Conservation (phyloP, 2,113 vertebrate genomes). For the Diadophis punctatus region DNA sequence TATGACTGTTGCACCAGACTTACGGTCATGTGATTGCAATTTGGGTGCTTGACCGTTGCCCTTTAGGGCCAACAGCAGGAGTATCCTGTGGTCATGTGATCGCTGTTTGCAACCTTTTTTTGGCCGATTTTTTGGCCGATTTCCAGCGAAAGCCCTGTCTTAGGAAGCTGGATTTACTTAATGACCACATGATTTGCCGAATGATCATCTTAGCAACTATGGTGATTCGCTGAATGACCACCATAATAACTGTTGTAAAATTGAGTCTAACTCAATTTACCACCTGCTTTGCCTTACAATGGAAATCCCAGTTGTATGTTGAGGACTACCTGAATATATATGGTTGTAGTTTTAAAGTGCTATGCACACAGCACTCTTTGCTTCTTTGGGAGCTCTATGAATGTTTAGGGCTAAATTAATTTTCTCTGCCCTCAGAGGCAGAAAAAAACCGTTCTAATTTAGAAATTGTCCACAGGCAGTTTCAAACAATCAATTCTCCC, state of each 20-base stretch:
- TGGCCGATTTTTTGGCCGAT: no score
- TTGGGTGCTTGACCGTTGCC: background rate
- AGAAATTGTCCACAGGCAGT: background rate
- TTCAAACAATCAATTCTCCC: background rate
- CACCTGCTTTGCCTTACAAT: background rate
- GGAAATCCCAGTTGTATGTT: background rate
- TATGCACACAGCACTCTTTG: background rate
- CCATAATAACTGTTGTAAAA: background rate
- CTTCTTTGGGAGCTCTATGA: background rate
- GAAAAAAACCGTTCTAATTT: background rate
- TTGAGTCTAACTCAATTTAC: background rate
- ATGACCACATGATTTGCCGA: background rate
- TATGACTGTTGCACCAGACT: background rate
- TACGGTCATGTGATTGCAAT: background rate
- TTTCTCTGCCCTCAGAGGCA: background rate
- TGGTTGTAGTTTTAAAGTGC: background rate
- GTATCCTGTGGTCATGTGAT: background rate
- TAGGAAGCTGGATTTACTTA: background rate
- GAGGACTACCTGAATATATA: background rate
- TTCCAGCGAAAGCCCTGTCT: background rate
- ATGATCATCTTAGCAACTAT: background rate
- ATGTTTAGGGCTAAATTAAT: background rate
- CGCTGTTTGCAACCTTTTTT: background rate
- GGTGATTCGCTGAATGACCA: background rate
- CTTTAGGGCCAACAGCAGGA: background rate